Base-by-base conservation (phyloP, 2,888 invertebrate genomes). In the Omphaloscelis lunosa region DNA sequence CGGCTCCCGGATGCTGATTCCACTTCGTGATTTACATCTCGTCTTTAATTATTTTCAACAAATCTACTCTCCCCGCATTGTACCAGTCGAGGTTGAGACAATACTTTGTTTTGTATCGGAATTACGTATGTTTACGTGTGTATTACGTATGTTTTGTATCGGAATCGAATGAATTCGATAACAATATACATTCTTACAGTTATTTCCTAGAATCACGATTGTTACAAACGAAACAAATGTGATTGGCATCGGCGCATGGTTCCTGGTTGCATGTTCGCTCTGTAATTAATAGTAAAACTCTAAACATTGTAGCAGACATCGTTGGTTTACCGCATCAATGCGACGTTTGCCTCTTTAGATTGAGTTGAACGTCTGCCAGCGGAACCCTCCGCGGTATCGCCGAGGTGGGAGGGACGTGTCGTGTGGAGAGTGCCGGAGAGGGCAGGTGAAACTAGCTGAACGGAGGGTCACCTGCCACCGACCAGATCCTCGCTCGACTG, bases 301-400 rank as follows among this genome's bases (percentile, higher is more conserved):
- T 82, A 80, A 80, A 73, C 48, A 72, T 27, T 23, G n/a, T 12
- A 34, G 45, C 53, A 67, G 73, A 74, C 84, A 58, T 68, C 63
- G 48, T 58, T 69, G 23, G 63, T 61, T 59, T 48, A 75, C 78
- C 77, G 84, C 86, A 85, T 87, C 87, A 81, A 85, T 88, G 85
- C 75, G 78, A 82, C 79, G 53, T 68, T 76, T 81, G 84, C 83
- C 78, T 79, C 84, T 69, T 34, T 75, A 88, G 84, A 90, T 89
- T 86, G 82, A 80, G 86, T 90, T 89, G 91, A 89, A 84, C 41
- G 63, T 29, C 27, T 82, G 86, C 86, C 83, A 77, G 56, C 83
- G 59, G 48, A 48, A 66, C 69, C 51, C 34, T 61, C 53, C 56
- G 66, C 20, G 56, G 29, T 53, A 27, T 29, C 39, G 56, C 27